Evolutionary conservation across 2,113 vertebrate genomes (phyloP).

Genomic region (Ellobius talpinus): DNA sequence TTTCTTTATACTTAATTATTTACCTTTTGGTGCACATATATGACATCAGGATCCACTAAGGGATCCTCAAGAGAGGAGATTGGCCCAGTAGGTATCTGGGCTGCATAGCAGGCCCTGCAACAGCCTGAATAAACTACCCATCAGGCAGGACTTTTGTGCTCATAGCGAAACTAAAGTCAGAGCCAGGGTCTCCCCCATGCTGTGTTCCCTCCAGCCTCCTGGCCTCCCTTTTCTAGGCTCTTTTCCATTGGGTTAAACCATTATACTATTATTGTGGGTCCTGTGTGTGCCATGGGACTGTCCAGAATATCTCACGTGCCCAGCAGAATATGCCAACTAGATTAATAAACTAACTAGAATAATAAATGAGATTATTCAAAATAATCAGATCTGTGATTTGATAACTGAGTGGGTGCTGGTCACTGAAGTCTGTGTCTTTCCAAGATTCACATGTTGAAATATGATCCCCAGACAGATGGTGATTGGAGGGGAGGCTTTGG

Average conservation of each 20-base stretch:
- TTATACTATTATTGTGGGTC: neutral
- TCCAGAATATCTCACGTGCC: neutral
- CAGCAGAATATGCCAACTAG: neutral
- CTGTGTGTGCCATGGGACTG: neutral
- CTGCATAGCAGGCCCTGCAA: neutral
- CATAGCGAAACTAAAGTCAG: neutral
- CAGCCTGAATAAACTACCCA: neutral
- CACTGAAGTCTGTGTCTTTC: neutral
- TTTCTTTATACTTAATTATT: neutral
- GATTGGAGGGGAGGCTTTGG: neutral
- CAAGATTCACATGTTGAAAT: neutral
- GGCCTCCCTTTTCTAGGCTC: neutral
- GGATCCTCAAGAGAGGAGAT: neutral
- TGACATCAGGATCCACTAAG: rapidly evolving
- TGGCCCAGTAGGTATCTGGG: neutral
- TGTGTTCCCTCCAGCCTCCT: neutral
- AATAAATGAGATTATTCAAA: neutral
- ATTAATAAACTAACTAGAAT: neutral
- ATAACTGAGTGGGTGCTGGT: neutral
- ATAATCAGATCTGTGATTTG: neutral
- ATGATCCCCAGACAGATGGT: too few relatives aligned
- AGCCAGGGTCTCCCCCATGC: neutral
- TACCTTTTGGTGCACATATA: neutral
- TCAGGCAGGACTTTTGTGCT: neutral
- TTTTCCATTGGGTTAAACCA: neutral